Evolutionary conservation across 1,140 invertebrate genomes (phyloP).

Genomic region (Zaprionus ornatus): DNA sequence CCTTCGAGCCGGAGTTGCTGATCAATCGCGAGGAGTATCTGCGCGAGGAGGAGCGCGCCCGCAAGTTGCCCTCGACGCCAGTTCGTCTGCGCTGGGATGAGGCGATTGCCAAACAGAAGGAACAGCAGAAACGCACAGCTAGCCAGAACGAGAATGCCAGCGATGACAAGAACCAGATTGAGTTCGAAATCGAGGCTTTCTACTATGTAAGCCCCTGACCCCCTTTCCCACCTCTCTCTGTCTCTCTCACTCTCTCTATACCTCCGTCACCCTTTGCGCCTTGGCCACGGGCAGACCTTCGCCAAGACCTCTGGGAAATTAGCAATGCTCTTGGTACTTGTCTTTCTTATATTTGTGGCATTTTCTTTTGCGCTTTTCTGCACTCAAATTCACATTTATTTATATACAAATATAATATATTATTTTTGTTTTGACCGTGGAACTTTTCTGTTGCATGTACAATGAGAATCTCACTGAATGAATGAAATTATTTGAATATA

Average conservation of each 20-base stretch:
- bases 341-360: slow-evolving; percentile 11
- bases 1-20: slow-evolving; percentile 82
- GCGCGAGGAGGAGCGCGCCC: slow-evolving; percentile 64
- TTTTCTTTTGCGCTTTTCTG: slow-evolving; percentile 11
- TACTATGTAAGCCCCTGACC: slow-evolving; percentile 75
- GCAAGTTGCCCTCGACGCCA: slow-evolving; percentile 56
- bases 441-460: slow-evolving; percentile 6
- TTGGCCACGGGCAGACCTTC: slow-evolving; percentile 33
- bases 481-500: neutral
- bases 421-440: slow-evolving; percentile 38
- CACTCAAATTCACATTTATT: slow-evolving; percentile 28
- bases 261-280: neutral
- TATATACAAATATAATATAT: slow-evolving; percentile 7
- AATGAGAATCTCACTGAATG: neutral
- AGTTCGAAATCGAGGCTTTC: slow-evolving; percentile 81
- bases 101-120: slow-evolving; percentile 74
- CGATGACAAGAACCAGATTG: slow-evolving; percentile 79
- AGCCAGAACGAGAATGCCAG: slow-evolving; percentile 49
- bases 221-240: neutral
- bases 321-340: slow-evolving; percentile 17
- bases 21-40: slow-evolving; percentile 81
- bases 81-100: slow-evolving; percentile 74
- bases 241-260: neutral
- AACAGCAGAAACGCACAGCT: slow-evolving; percentile 51
- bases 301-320: slow-evolving; percentile 49